A percentile compares a stretch with the other conserved stretches of the same genome.
These are phyloP conservation scores for Dasysyrphus albostriatus DNA, from an alignment of 2,888 invertebrate species.

Conservation along the genomic window DNA sequence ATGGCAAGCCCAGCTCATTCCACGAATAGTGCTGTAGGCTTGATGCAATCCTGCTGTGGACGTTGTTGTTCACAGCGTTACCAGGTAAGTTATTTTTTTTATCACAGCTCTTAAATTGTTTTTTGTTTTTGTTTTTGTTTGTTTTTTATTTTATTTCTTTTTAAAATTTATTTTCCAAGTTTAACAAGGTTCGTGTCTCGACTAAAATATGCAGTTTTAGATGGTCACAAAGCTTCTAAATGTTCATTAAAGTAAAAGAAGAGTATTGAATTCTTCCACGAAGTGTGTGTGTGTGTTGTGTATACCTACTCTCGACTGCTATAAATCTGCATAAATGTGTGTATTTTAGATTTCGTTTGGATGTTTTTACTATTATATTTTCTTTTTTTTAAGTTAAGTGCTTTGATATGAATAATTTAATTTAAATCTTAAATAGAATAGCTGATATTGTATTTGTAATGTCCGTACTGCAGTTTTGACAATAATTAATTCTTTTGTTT, in stretches of 20 bases:
- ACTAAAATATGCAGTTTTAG: slow-evolving; percentile 64
- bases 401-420: background rate
- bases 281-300: slow-evolving; percentile 46
- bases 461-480: background rate
- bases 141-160: slow-evolving; percentile 31
- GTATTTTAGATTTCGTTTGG: slow-evolving; percentile 29
- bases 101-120: background rate
- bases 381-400: background rate
- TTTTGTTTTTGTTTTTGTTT: slow-evolving; percentile 19
- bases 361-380: slow-evolving; percentile 24
- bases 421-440: background rate
- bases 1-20: slow-evolving; percentile 94
- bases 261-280: slow-evolving; percentile 47
- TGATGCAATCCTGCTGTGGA: slow-evolving; percentile 92
- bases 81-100: slow-evolving; percentile 86
- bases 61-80: slow-evolving; percentile 94
- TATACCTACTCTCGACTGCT: slow-evolving; percentile 15
- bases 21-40: slow-evolving; percentile 88
- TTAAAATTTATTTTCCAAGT: slow-evolving; percentile 17
- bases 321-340: slow-evolving; percentile 62
- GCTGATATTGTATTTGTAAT: too few relatives aligned
- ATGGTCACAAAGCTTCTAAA: slow-evolving; percentile 67
- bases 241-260: slow-evolving; percentile 54
- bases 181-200: slow-evolving; percentile 54
- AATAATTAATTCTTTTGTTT: background rate